phyloP scores from a whole-genome alignment of 2,888 invertebrate species.

The Epiblema foenella region DNA sequence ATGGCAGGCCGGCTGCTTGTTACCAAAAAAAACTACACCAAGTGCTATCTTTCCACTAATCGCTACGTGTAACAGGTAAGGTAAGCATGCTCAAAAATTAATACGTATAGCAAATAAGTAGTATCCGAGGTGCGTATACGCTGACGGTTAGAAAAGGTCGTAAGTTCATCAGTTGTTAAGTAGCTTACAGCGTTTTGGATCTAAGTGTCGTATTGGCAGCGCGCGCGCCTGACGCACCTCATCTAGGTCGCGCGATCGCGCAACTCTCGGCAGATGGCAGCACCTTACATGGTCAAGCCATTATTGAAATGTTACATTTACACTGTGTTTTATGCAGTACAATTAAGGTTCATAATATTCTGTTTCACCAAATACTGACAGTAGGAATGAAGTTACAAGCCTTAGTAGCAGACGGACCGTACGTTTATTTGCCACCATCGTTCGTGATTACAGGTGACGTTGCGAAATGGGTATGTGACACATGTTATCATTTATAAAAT shows the following conservation, averaged over 20 bases:
- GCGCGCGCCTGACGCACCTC: conserved; percentile 72
- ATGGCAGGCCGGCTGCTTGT: too few species aligned
- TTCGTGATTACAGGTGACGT: too few species aligned
- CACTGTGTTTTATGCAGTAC: neutral
- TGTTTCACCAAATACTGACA: neutral
- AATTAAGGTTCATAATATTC: neutral
- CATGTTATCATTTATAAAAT: too few species aligned
- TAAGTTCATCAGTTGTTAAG: neutral
- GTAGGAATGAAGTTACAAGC: too few species aligned
- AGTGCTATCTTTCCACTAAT: neutral
- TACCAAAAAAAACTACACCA: neutral
- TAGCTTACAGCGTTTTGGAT: conserved; percentile 7
- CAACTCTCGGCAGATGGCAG: conserved; percentile 81
- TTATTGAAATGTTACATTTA: conserved; percentile 32
- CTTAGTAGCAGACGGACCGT: neutral
- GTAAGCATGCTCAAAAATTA: conserved; percentile 10
- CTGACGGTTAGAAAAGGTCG: neutral
- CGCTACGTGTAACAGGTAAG: neutral
- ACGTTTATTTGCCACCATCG: neutral
- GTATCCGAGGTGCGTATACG: conserved; percentile 12
- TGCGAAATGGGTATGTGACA: too few species aligned
- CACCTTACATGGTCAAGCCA: conserved; percentile 23
- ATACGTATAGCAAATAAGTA: conserved; percentile 14
- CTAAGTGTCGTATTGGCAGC: conserved; percentile 78
- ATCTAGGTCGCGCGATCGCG: conserved; percentile 80